These are phyloP conservation scores for Pelodiscus sinensis DNA, from an alignment of 2,113 vertebrate species.

Conservation along the genomic window DNA sequence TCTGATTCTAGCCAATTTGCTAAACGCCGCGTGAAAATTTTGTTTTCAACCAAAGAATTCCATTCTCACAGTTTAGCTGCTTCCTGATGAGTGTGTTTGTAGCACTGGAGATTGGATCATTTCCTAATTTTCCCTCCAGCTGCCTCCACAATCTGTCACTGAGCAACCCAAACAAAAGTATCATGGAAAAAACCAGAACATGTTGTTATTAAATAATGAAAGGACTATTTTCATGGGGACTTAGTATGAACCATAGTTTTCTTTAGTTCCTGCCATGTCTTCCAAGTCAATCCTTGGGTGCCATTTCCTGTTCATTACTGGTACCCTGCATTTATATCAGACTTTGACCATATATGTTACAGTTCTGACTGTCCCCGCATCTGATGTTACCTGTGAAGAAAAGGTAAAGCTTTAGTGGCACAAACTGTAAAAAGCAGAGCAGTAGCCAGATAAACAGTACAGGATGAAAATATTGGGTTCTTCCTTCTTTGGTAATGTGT, in stretches of 20 bases:
- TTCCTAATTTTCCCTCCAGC: not conserved
- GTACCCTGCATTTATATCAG: not conserved
- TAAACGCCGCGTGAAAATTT: not conserved
- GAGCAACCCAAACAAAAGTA: not conserved
- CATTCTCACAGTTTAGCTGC: not conserved
- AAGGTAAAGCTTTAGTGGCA: not conserved
- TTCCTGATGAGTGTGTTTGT: not conserved
- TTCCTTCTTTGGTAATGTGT: not conserved
- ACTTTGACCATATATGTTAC: fast-evolving
- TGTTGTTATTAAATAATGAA: fast-evolving
- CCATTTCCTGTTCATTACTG: slow-evolving; percentile 2
- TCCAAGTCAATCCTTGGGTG: slow-evolving; percentile 36
- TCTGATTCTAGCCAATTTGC: not conserved
- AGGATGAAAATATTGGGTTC: not conserved
- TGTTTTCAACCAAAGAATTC: not conserved
- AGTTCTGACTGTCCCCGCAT: not conserved
- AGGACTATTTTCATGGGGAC: slow-evolving; percentile 47
- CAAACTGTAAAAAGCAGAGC: not conserved
- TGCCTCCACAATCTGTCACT: not conserved
- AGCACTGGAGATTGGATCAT: not conserved
- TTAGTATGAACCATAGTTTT: not conserved
- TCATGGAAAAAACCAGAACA: not conserved
- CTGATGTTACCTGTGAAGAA: not conserved
- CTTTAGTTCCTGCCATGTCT: slow-evolving; percentile 21
- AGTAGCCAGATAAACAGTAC: not conserved